phyloP scores from a whole-genome alignment of 2,888 invertebrate genomes.

The Harpalus rubripes region DNA sequence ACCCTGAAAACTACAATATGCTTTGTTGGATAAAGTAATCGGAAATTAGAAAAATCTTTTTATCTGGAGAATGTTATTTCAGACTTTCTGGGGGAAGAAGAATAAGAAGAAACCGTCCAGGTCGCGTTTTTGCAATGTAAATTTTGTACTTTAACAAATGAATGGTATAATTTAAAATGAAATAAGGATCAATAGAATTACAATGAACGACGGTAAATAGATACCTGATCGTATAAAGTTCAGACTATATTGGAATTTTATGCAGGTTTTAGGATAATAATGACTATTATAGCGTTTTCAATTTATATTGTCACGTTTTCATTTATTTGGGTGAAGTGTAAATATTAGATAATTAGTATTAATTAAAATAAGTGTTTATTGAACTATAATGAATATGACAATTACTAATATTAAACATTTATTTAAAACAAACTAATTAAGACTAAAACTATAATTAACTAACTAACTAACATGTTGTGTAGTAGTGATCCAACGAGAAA shows the following conservation, averaged over 20 bases:
- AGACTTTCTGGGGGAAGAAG: not conserved
- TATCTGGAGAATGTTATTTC: constrained; percentile 28
- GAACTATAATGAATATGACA: too few relatives aligned
- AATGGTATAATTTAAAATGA: constrained; percentile 41
- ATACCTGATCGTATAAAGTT: constrained; percentile 1
- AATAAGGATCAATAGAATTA: constrained; percentile 27
- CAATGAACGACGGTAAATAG: constrained; percentile 15
- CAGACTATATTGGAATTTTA: not conserved
- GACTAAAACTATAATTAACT: too few relatives aligned
- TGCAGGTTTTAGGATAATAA: not conserved
- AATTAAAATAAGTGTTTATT: too few relatives aligned
- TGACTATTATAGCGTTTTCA: too few relatives aligned
- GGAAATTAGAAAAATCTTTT: constrained; percentile 47
- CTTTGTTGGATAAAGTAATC: constrained; percentile 37
- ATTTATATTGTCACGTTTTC: too few relatives aligned
- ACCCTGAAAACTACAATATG: constrained; percentile 10
- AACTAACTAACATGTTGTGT: too few relatives aligned
- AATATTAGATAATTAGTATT: too few relatives aligned
- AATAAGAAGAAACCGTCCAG: not conserved
- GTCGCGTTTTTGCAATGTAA: constrained; percentile 30
- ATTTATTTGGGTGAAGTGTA: too few relatives aligned
- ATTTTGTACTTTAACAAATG: constrained; percentile 38
- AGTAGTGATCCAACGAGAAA: too few relatives aligned
- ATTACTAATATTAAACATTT: too few relatives aligned
- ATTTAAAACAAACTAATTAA: too few relatives aligned